Evolutionary conservation across 2,888 invertebrate genomes (phyloP), one percentile per base, ranked within the genome.

Genomic region (Tryphoninae sp.): DNA sequence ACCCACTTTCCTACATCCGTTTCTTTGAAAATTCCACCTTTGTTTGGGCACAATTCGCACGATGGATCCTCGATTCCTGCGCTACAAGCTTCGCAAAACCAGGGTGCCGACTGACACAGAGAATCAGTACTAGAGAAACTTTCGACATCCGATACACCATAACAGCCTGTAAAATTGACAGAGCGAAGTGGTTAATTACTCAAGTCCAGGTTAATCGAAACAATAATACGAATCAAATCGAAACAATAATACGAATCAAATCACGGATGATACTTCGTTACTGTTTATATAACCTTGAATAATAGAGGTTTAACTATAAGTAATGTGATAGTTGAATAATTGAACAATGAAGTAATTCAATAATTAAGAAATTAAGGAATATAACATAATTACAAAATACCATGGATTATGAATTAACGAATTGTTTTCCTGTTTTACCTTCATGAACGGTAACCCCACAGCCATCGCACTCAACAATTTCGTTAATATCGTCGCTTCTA

Each of bases 21-120:
- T 92, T 98, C 98, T 92, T 99, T 99, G 91, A 95, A 99, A 92
- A 96, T 98, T 85, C 96, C 98, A 87, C 96, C 96, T 94, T 89
- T 95, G 91, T 98, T 98, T 0, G 99, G 99, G 90, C 99, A 99
- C 16, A 99, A 93, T 93, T 99, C 99, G 92, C 99, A 99, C 51
- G 94, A 95, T 0, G 98, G 98, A 91, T 96, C 96, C 13, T 94
- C 95, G 13, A 97, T 95, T 0, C 97, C 98, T 22, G 98, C 98
- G 87, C 97, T 96, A 90, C 99, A 99, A 4, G 99, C 97, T 92
- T 99, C 99, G 93, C 99, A 99, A 92, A 99, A 99, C 99, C 99
- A 99, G 0, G 99, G 99, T 85, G 99, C 99, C 0, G 98, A 99
- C 40, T 98, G 98, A 74, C 98, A 97, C 0, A 98, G 96, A 13